Percentiles rank a stretch among this genome's conserved stretches.
Evolutionary conservation across 2,797 vertebrate species (phyloP).

Genomic region (Astyanax mexicanus): DNA sequence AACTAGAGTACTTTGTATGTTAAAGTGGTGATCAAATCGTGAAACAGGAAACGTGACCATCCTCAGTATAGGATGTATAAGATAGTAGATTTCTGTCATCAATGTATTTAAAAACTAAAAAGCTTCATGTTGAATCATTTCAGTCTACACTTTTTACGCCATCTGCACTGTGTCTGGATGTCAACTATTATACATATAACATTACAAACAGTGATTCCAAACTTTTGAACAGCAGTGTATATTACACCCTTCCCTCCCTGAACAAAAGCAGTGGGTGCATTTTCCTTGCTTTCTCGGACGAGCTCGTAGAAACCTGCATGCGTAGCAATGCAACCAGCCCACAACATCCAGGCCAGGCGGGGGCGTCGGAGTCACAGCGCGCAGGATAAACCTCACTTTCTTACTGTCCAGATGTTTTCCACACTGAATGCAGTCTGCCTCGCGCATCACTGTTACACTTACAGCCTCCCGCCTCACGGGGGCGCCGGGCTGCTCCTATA

Average conservation of each 20-base stretch:
- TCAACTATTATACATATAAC: no score
- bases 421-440: conserved; percentile 44
- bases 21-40: no score
- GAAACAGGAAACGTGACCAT: no score
- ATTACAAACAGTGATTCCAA: neutral
- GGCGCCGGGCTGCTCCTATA: conserved; percentile 15
- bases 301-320: conserved; percentile 79
- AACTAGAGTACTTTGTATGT: no score
- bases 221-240: neutral
- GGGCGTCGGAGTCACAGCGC: conserved; percentile 31
- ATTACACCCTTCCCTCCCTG: neutral
- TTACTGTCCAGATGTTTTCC: conserved; percentile 42
- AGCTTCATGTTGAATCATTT: no score
- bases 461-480: conserved; percentile 24
- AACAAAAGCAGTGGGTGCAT: conserved; percentile 54
- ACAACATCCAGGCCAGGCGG: conserved; percentile 39
- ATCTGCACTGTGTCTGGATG: no score
- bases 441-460: conserved; percentile 31
- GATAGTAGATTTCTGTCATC: no score
- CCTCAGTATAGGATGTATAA: no score
- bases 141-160: no score
- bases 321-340: conserved; percentile 71
- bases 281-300: conserved; percentile 68
- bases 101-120: no score
- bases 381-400: conserved; percentile 57